These are phyloP conservation scores for Eulemur rubriventer DNA, from an alignment of 2,797 vertebrate genomes.

Conservation along the genomic window DNA sequence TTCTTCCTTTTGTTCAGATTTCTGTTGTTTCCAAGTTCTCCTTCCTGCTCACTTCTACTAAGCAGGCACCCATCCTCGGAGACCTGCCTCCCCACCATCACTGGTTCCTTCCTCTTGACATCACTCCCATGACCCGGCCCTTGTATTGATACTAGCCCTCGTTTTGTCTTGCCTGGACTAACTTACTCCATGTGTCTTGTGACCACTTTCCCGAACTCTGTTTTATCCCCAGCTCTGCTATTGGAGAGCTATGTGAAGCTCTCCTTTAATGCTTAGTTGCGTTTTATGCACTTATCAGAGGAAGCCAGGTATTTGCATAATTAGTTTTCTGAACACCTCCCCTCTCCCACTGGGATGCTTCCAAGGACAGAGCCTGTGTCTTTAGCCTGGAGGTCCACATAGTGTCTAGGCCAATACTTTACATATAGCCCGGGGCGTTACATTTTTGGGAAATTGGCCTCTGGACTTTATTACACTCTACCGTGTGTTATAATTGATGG, in stretches of 20 bases:
- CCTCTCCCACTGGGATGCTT: neutral
- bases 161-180: neutral
- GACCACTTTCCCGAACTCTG: neutral
- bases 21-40: neutral
- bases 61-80: neutral
- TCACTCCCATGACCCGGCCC: neutral
- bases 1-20: neutral
- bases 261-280: neutral
- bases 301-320: neutral
- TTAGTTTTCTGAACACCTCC: neutral
- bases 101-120: neutral
- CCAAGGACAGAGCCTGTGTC: neutral
- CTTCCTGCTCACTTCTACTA: neutral
- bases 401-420: neutral
- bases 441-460: neutral
- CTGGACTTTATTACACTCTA: neutral
- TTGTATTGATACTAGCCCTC: too few relatives aligned
- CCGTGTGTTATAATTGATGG: neutral
- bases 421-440: neutral
- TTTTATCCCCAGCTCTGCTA: neutral
- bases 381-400: neutral
- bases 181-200: neutral
- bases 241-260: neutral
- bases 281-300: neutral
- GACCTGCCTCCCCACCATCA: rapidly evolving